These are phyloP conservation scores for Agrotis exclamationis DNA, from an alignment of 2,888 invertebrate genomes.

Conservation along the genomic window DNA sequence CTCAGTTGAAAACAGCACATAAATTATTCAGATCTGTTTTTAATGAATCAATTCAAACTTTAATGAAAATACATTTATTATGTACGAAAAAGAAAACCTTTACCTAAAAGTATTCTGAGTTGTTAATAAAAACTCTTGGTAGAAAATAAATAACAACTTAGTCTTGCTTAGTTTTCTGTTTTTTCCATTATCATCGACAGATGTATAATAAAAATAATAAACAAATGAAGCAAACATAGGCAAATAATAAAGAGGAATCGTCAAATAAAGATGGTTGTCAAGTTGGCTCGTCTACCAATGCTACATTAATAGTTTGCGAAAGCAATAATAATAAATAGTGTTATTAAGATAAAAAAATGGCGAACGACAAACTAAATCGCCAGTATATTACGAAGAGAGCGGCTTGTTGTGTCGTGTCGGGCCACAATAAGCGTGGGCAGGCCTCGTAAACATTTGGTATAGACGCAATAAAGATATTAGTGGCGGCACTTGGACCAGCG, in stretches of 20 bases:
- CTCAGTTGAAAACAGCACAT: background rate
- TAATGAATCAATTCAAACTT: slow-evolving; percentile 20
- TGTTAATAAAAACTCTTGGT: slow-evolving; percentile 12
- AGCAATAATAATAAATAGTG: slow-evolving; percentile 70
- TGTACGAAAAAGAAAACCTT: slow-evolving; percentile 3
- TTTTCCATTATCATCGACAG: slow-evolving; percentile 20
- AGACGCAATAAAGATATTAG: slow-evolving; percentile 82
- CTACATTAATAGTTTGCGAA: slow-evolving; percentile 65
- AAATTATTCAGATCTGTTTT: slow-evolving; percentile 25
- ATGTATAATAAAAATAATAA: slow-evolving; percentile 46
- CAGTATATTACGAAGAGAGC: slow-evolving; percentile 62
- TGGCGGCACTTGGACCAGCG: slow-evolving; percentile 67
- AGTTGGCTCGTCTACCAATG: slow-evolving; percentile 57
- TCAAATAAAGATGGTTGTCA: slow-evolving; percentile 53
- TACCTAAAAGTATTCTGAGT: background rate
- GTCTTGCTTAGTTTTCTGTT: slow-evolving; percentile 9
- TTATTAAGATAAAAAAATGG: slow-evolving; percentile 68
- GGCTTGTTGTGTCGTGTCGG: slow-evolving; percentile 72
- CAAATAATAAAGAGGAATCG: slow-evolving; percentile 50
- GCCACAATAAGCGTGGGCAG: slow-evolving; percentile 75
- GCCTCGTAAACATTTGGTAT: slow-evolving; percentile 80
- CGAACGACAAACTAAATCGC: slow-evolving; percentile 62
- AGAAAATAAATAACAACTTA: slow-evolving; percentile 12
- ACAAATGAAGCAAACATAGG: slow-evolving; percentile 36
- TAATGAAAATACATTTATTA: slow-evolving; percentile 1